phyloP scores from a whole-genome alignment of 2,797 vertebrate genomes.

The Crypturellus tataupa region DNA sequence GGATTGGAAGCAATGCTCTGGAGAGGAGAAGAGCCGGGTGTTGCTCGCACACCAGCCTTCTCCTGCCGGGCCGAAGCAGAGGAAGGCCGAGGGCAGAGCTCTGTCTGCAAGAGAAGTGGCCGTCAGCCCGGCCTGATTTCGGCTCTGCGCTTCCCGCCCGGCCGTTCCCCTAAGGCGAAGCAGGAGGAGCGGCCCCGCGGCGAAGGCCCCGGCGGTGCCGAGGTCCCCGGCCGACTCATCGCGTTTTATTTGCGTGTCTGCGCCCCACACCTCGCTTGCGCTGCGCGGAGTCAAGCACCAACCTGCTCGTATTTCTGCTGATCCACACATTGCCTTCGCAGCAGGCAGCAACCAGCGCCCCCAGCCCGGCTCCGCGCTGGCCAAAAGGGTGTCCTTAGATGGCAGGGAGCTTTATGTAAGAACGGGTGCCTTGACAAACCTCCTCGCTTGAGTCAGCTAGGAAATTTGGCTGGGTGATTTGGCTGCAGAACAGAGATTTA shows the following conservation, averaged over 20 bases:
- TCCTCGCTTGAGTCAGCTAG: neutral
- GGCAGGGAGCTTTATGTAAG: neutral
- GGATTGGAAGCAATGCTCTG: conserved; percentile 48
- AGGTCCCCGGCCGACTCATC: accelerated
- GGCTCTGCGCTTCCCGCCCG: neutral
- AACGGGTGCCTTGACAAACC: neutral
- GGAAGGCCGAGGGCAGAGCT: neutral
- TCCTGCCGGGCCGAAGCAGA: conserved; percentile 4
- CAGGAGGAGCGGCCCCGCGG: accelerated
- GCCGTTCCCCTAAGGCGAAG: neutral
- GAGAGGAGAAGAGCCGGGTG: conserved; percentile 17
- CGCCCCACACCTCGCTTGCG: accelerated
- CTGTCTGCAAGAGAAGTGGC: neutral
- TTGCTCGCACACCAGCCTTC: neutral
- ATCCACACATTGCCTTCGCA: accelerated
- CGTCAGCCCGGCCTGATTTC: accelerated
- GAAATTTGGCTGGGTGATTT: neutral
- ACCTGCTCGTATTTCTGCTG: neutral
- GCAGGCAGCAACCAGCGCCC: neutral
- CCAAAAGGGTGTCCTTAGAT: neutral
- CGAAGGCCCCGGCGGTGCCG: neutral
- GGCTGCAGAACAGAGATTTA: neutral
- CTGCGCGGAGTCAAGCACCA: neutral
- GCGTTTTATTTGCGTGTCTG: neutral
- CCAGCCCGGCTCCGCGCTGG: neutral